phyloP scores from a whole-genome alignment of 2,113 vertebrate species.

The Ranitomeya imitator region DNA sequence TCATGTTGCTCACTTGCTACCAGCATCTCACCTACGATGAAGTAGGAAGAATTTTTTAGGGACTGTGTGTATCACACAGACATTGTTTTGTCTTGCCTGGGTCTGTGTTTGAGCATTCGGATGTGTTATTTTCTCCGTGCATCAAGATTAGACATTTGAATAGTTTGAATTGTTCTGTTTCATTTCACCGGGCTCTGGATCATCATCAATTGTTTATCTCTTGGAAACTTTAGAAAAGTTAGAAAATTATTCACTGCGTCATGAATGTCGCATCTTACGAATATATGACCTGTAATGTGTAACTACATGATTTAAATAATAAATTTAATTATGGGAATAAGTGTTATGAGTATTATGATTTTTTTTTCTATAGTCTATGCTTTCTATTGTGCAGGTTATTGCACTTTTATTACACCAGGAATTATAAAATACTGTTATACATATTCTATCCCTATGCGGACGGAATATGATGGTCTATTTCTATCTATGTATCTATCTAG shows the following conservation, averaged over 20 bases:
- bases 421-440: neutral
- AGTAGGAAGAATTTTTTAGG: slow-evolving; percentile 26
- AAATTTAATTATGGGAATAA: neutral
- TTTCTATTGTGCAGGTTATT: neutral
- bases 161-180: slow-evolving; percentile 40
- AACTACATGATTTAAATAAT: neutral
- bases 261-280: neutral
- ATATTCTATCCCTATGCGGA: too few relatives aligned
- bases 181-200: neutral
- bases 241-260: neutral
- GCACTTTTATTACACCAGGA: neutral
- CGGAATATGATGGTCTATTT: neutral
- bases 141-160: slow-evolving; percentile 47
- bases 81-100: slow-evolving; percentile 46
- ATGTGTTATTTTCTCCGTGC: slow-evolving; percentile 34
- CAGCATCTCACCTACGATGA: slow-evolving; percentile 30
- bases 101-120: slow-evolving; percentile 28
- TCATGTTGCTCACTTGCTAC: slow-evolving; percentile 54
- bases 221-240: neutral
- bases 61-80: slow-evolving; percentile 27
- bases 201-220: slow-evolving; percentile 18
- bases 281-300: neutral
- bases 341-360: neutral
- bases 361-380: neutral
- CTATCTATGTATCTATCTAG: neutral